Base-by-base conservation (phyloP, 2,113 vertebrate species). In the Mixornis gularis region DNA sequence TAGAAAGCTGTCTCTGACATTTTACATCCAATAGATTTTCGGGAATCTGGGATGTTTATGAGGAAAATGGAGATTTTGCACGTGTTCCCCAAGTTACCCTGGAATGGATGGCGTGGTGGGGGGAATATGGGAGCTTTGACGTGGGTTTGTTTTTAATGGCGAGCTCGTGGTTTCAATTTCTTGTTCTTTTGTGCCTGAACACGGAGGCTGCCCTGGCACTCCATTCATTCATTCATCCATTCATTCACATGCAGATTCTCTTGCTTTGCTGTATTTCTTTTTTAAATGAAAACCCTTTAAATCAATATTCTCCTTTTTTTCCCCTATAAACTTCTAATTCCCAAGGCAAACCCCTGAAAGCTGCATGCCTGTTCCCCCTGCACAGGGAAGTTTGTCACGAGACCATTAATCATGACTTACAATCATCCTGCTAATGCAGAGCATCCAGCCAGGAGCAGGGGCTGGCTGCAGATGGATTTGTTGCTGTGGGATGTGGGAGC, bases 311-410 rank as follows among this genome's bases (percentile, higher is more conserved):
- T 21, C n/a, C 25, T 19, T 44, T 83, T 85, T 58, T 48, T 32
- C 0, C 0, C 10, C 68, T 90, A 32, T 73, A 78, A 95, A 94
- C 88, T 95, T 93, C 89, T 88, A 34, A 82, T 78, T 88, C 62
- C 69, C 59, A 89, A 71, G 70, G 53, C 68, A 80, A 69, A 64
- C n/a, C 49, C 82, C 41, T 3, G 41, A 11, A 63, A 82, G 73
- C 93, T 29, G 77, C 85, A 4, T 25, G 43, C 53, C 44, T 66
- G 92, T 21, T 16, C 74, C 56, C 94, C 36, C 76, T 91, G 46
- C 91, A 36, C 92, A 94, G 48, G 92, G 80, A 97, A 97, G 93
- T 97, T 98, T 97, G 96, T 96, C 93, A 96, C 92, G 93, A 95
- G 93, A 92, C 53, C 58, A 66, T 96, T 96, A 97, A 96, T 97